phyloP scores from a whole-genome alignment of 2,113 vertebrate genomes.

The Microcebus tavaratra region DNA sequence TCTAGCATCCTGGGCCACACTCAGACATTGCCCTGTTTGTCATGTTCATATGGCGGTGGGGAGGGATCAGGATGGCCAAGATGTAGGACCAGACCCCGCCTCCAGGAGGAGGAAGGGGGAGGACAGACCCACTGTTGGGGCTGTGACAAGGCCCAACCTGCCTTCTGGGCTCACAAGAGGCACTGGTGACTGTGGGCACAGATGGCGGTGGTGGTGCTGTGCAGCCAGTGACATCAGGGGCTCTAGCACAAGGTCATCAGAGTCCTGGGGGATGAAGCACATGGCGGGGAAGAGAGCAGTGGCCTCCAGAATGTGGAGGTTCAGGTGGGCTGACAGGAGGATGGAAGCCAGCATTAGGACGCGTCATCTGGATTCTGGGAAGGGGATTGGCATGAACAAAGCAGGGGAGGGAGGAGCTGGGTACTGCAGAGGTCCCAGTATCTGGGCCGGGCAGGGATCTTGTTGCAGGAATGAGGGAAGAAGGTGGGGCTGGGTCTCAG shows the following conservation, averaged over 20 bases:
- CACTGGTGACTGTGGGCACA: not conserved
- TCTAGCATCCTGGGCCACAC: not conserved
- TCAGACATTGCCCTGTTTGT: not conserved
- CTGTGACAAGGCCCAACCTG: not conserved
- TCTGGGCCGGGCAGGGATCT: not conserved
- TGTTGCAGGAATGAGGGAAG: not conserved
- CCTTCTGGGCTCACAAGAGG: not conserved
- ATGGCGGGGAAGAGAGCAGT: not conserved
- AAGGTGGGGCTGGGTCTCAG: not conserved
- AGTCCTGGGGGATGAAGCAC: not conserved
- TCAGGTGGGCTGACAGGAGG: not conserved
- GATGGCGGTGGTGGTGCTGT: not conserved
- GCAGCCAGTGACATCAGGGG: too few species aligned
- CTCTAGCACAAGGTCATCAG: accelerated
- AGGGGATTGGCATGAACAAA: not conserved
- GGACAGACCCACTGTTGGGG: not conserved
- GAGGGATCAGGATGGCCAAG: not conserved
- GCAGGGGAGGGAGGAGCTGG: not conserved
- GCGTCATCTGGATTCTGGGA: not conserved
- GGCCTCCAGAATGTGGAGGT: not conserved
- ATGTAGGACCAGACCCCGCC: not conserved
- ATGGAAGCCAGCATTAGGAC: not conserved
- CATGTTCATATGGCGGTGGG: too few species aligned
- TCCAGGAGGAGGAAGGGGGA: not conserved
- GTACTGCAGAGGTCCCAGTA: not conserved